Base-by-base conservation (phyloP, 2,888 invertebrate species). In the Isotomurus palustris region DNA sequence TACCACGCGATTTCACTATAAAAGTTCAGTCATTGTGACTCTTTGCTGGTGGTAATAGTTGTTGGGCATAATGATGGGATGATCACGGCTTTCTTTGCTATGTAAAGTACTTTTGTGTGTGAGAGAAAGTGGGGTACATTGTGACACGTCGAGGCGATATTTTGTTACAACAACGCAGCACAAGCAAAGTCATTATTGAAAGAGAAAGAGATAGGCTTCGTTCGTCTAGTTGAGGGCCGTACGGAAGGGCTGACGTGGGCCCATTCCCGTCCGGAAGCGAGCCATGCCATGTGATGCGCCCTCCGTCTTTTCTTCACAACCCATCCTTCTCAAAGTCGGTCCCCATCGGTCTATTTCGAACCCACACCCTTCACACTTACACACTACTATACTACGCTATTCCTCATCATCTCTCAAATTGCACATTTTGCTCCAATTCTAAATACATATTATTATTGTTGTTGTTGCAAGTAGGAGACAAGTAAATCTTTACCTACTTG, bases 241-340 rank as follows among this genome's bases (percentile, higher is more conserved):
- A 56, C 66, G 67, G 66, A 67, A 62, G 67, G 63, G 69, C 67
- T 67, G 67, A 67, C 69, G 69, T 69, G 69, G 64, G 67, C 69
- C 69, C 69, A 69, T 69, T 69, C 67, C 69, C 69, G 67, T 67
- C 69, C 67, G 69, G 69, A 69, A 67, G 66, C 66, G 64, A 69
- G 64, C 62, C 69, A 67, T 67, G 67, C 69, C 66, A 69, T 67
- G 69, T 63, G 69, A 67, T 66, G 64, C 67, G 65, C 66, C 59
- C 63, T 61, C 64, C 66, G 53, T 59, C 65, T 60, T 53, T 43
- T 40, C 40, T 40, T 10, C 43, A 14, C 22, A 28, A 55, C 49
- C 56, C 56, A 41, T 50, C 43, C 56, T 50, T 49, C 56, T 14
- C 43, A 35, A 56, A 43, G 49, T 50, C 49, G 43, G 27, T 49